Conservation (phyloP, 2,113 vertebrate species). For the Pongo pygmaeus region DNA sequence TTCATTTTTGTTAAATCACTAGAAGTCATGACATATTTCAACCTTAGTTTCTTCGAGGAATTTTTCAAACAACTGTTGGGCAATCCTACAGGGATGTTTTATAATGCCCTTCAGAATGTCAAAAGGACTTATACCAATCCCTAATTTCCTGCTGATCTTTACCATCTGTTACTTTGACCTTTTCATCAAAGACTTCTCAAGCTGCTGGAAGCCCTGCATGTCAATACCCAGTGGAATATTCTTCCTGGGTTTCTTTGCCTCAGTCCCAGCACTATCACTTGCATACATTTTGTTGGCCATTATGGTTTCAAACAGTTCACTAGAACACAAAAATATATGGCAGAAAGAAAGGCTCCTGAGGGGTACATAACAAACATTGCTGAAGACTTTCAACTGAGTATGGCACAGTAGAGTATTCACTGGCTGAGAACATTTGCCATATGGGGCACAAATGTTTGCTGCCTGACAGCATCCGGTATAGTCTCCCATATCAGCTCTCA, state of each 20-base stretch:
- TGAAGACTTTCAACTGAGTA: constrained; percentile 26
- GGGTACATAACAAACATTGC: background rate
- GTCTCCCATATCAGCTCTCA: background rate
- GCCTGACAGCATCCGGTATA: background rate
- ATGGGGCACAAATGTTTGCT: constrained; percentile 16
- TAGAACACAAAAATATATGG: constrained; percentile 50
- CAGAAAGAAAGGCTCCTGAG: constrained; percentile 47
- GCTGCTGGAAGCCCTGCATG: constrained; percentile 36
- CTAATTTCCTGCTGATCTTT: constrained; percentile 74
- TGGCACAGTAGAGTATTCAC: background rate
- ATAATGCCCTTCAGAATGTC: constrained; percentile 68
- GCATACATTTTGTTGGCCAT: constrained; percentile 20
- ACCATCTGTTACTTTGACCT: constrained; percentile 76
- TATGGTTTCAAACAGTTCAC: constrained; percentile 43
- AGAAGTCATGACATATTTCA: background rate
- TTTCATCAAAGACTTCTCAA: constrained; percentile 62
- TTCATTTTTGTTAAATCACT: constrained; percentile 7
- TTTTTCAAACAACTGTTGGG: constrained; percentile 49
- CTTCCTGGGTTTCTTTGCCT: constrained; percentile 1
- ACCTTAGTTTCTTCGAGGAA: constrained; percentile 37
- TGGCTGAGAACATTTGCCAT: constrained; percentile 48
- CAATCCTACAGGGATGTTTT: constrained; percentile 31
- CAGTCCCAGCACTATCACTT: background rate
- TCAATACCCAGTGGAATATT: background rate
- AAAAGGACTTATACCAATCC: constrained; percentile 64